Evolutionary conservation across 64 coral and sea anemone genomes (phyloP), one percentile per base, ranked within the genome.

Genomic region (Catalaphyllia jardinei): DNA sequence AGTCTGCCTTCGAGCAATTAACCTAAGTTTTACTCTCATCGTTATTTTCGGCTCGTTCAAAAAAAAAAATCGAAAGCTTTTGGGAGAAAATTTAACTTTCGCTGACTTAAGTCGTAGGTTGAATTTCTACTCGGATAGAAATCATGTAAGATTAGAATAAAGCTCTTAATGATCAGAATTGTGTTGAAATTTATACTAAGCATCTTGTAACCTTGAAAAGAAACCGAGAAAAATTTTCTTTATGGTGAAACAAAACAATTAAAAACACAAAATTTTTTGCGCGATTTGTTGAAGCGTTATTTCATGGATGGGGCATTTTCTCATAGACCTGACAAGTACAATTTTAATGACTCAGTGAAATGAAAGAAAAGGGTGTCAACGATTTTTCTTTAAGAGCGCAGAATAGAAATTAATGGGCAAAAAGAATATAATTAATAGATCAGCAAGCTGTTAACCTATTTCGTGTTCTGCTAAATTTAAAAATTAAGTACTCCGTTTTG

Each of bases 391-490:
- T 64, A 46, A 50, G 60, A 71, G 63, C 38, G 22, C 27, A 15
- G 67, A 52, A 24, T 12, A 29, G 24, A 85, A 71, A 85, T 85
- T 85, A 85, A 85, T 31, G 28, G 22, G 11, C 15, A 64, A 5
- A 69, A 71, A 28, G 54, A 69, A 22, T 28, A 10, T 63, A 71
- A 69, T 85, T 71, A 85, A 85, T n/a, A 38, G 16, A 83, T 20
- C 2, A 27, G 9, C 9, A 69, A 69, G 22, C 65, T 27, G 3
- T 25, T 69, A 27, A 29, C 10, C 25, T 27, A 25, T 69, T 69
- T 9, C 65, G 63, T 67, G 17, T 22, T 67, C 24, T n/a, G 63
- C 8, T 67, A 8, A 67, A 67, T 67, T 24, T 67, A 24, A 46
- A 22, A 67, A 39, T 85, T n/a, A 33, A 85, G 22, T 50, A 4